A percentile compares a stretch with the other conserved stretches of the same genome.
These are phyloP conservation scores for Vulpes lagopus DNA, from an alignment of 2,113 vertebrate species.

Conservation along the genomic window DNA sequence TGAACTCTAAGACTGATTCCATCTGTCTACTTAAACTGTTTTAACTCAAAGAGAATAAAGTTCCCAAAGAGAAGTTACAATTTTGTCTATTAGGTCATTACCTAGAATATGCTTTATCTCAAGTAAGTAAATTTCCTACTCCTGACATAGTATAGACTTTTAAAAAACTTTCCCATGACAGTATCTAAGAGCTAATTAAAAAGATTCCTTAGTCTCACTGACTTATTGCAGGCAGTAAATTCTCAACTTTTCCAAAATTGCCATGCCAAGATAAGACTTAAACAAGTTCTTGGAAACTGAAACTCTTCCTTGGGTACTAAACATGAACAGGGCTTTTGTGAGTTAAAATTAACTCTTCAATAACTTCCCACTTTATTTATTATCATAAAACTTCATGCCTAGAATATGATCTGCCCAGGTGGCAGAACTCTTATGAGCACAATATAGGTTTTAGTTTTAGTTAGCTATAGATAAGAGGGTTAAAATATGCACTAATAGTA, in stretches of 20 bases:
- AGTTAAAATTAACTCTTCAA: not conserved
- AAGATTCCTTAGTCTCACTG: not conserved
- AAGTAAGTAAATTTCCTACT: slow-evolving; percentile 7
- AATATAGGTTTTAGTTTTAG: not conserved
- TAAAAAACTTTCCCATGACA: not conserved
- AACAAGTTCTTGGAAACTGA: slow-evolving; percentile 12
- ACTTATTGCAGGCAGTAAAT: not conserved
- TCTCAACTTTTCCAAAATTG: not conserved
- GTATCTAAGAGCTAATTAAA: not conserved
- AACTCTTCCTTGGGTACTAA: not conserved
- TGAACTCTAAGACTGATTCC: not conserved
- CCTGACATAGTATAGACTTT: not conserved
- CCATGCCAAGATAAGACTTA: not conserved
- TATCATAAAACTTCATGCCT: not conserved
- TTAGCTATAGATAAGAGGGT: not conserved
- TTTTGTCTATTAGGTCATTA: not conserved
- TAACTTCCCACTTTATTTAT: slow-evolving; percentile 1
- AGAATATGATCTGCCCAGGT: not conserved
- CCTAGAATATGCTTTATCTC: not conserved
- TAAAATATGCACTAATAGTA: not conserved
- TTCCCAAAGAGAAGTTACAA: slow-evolving; percentile 8
- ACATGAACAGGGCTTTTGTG: not conserved
- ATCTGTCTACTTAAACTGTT: not conserved
- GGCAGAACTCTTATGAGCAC: not conserved
- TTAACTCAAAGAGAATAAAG: not conserved